Evolutionary conservation across 2,113 vertebrate genomes (phyloP).

Genomic region (Ochotona curzoniae): DNA sequence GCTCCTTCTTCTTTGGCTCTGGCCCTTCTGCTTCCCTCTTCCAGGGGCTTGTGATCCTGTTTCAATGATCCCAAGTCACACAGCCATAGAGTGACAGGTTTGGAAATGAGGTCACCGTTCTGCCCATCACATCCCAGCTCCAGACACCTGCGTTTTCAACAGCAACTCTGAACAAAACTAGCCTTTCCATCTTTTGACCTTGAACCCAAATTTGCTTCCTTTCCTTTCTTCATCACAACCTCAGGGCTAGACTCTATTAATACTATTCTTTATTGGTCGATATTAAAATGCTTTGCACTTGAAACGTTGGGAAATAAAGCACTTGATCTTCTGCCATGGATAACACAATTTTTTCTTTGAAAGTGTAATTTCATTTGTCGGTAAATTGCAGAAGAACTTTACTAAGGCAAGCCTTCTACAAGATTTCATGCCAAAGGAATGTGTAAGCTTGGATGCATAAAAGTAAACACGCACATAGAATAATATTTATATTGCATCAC

Average conservation of each 20-base stretch:
- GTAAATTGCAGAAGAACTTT: slow-evolving; percentile 64
- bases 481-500: slow-evolving; percentile 52
- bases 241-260: slow-evolving; percentile 21
- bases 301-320: slow-evolving; percentile 66
- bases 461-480: neutral
- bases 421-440: slow-evolving; percentile 39
- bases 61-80: neutral
- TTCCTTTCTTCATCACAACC: slow-evolving; percentile 9
- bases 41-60: neutral
- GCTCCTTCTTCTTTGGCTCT: neutral
- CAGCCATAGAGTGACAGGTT: neutral
- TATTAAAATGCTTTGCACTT: slow-evolving; percentile 70
- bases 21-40: neutral
- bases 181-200: slow-evolving; percentile 28
- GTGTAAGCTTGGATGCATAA: slow-evolving; percentile 58
- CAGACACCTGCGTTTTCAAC: neutral
- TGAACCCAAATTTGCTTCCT: neutral
- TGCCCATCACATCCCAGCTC: neutral
- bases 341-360: slow-evolving; percentile 72
- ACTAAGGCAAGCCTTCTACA: slow-evolving; percentile 63
- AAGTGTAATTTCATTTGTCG: slow-evolving; percentile 69
- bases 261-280: slow-evolving; percentile 32
- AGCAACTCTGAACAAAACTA: neutral
- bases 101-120: neutral
- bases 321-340: slow-evolving; percentile 64